These are phyloP conservation scores for Antheraea mylitta DNA, from an alignment of 1,140 invertebrate genomes.

Conservation along the genomic window DNA sequence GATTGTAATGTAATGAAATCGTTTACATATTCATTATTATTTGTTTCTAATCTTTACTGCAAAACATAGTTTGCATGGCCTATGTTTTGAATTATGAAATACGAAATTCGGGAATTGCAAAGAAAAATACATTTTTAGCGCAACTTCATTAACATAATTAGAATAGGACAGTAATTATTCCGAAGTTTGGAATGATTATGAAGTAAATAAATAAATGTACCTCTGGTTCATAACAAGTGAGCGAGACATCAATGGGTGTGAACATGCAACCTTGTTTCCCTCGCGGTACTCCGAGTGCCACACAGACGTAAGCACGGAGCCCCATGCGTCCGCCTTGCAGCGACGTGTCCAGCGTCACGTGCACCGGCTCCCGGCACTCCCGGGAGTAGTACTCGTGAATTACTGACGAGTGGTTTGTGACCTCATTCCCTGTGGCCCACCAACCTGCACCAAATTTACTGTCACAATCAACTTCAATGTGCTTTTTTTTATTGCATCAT, in stretches of 20 bases:
- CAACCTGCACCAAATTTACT: constrained; percentile 82
- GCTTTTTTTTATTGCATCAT: too few relatives aligned
- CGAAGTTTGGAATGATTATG: too few relatives aligned
- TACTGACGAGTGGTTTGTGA: constrained; percentile 97
- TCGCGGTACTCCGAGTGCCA: constrained; percentile 90
- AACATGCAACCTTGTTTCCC: constrained; percentile 98
- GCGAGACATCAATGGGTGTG: constrained; percentile 92
- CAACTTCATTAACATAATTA: too few relatives aligned
- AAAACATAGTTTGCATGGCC: too few relatives aligned
- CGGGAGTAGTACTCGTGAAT: constrained; percentile 98
- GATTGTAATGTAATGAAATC: too few relatives aligned
- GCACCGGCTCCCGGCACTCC: constrained; percentile 95
- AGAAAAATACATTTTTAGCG: too few relatives aligned
- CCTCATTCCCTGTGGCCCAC: constrained; percentile 98
- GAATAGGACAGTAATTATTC: too few relatives aligned
- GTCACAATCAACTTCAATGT: too few relatives aligned
- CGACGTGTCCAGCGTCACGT: constrained; percentile 96
- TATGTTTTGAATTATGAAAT: too few relatives aligned
- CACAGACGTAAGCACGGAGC: constrained; percentile 93
- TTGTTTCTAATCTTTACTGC: too few relatives aligned
- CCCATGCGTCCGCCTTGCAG: constrained; percentile 90
- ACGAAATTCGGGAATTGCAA: too few relatives aligned
- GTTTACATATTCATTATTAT: too few relatives aligned
- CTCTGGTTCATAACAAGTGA: constrained; percentile 94
- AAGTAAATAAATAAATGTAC: constrained; percentile 43